A percentile compares a stretch with the other conserved stretches of the same genome.
These are phyloP conservation scores for Myotis myotis DNA, from an alignment of 2,797 vertebrate species.

Conservation along the genomic window DNA sequence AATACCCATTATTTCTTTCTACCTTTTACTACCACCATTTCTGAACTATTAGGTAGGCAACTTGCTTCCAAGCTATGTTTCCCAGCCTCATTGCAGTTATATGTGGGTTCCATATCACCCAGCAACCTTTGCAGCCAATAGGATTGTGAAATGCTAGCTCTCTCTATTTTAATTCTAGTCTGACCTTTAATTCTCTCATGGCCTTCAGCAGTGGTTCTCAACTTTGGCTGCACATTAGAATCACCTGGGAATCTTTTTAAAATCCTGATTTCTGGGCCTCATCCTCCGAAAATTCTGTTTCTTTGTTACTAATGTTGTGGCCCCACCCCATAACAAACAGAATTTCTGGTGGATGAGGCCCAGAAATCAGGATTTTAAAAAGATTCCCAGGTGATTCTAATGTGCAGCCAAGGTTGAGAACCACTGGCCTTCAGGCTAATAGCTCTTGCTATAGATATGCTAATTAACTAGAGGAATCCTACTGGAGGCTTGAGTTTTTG, in stretches of 20 bases:
- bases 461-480: not conserved
- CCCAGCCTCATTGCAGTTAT: not conserved
- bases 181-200: not conserved
- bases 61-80: not conserved
- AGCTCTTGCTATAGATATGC: not conserved
- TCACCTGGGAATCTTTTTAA: too few species aligned
- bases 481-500: not conserved
- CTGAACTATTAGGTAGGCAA: not conserved
- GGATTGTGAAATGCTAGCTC: not conserved
- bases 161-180: not conserved
- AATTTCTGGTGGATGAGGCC: too few species aligned
- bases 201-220: too few species aligned
- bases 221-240: too few species aligned
- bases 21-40: not conserved
- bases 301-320: too few species aligned
- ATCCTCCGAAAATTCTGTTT: too few species aligned
- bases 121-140: not conserved
- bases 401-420: too few species aligned
- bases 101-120: not conserved
- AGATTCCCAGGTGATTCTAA: too few species aligned
- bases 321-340: too few species aligned
- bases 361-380: too few species aligned
- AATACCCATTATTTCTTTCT: not conserved
- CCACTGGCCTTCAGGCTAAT: too few species aligned
- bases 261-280: too few species aligned